A percentile compares a stretch with the other conserved stretches of the same genome.
Conservation (phyloP, 2,888 invertebrate species). For the Pachymerium ferrugineum region DNA sequence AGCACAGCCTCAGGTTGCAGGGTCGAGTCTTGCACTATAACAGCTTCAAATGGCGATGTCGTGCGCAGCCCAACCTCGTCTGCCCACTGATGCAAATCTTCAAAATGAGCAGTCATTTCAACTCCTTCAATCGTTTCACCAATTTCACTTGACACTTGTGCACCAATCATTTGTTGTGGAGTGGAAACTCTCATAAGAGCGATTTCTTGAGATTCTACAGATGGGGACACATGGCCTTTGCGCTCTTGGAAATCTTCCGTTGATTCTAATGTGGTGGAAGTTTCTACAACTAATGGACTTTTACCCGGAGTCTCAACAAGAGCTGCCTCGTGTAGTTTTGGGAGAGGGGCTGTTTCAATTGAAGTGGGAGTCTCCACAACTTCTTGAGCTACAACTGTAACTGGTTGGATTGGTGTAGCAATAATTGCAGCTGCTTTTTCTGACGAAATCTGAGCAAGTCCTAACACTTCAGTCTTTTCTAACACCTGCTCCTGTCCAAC, state of each 20-base stretch:
- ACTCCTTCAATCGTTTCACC: neutral
- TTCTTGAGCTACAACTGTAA: neutral
- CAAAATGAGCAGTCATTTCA: neutral
- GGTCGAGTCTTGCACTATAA: neutral
- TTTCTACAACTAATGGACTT: neutral
- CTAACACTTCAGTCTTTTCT: neutral
- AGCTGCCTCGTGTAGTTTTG: neutral
- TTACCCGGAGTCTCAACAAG: neutral
- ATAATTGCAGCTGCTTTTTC: too few species aligned
- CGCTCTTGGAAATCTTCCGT: neutral
- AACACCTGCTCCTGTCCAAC: neutral
- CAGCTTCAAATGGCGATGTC: neutral
- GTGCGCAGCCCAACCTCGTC: conserved; percentile 27
- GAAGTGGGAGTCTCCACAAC: neutral
- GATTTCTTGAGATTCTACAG: neutral
- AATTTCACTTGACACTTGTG: neutral
- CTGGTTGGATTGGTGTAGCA: neutral
- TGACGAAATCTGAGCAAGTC: neutral
- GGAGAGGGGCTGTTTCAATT: neutral
- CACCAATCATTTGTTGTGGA: neutral
- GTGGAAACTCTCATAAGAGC: neutral
- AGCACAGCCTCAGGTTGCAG: neutral
- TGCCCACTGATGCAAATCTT: conserved; percentile 29
- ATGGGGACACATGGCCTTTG: neutral
- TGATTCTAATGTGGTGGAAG: neutral